Conservation (phyloP, 2,797 vertebrate genomes). For the Falco concolor region DNA sequence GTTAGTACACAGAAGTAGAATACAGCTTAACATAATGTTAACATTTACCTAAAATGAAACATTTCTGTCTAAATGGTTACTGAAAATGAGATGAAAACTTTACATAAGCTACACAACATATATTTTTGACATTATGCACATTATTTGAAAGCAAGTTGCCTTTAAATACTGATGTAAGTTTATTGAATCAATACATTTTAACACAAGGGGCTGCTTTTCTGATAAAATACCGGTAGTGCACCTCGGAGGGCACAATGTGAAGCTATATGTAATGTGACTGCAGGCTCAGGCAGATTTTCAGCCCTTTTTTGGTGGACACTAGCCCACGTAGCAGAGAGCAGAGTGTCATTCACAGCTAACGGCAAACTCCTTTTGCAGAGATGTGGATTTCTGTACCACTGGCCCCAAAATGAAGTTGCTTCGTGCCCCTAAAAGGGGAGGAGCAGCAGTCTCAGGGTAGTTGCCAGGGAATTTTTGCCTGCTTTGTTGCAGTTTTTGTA, state of each 20-base stretch:
- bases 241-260: background rate
- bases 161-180: background rate
- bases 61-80: conserved; percentile 59
- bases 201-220: background rate
- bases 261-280: background rate
- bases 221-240: conserved; percentile 1
- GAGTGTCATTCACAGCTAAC: background rate
- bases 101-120: background rate
- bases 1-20: conserved; percentile 64
- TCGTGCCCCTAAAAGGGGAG: background rate
- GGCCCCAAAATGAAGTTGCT: background rate
- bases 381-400: background rate
- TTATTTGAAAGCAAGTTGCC: background rate
- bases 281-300: background rate
- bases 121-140: background rate
- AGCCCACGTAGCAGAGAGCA: conserved; percentile 29
- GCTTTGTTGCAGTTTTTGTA: background rate
- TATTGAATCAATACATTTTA: conserved; percentile 33
- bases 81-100: conserved; percentile 61
- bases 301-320: background rate
- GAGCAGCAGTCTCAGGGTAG: background rate
- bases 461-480: background rate
- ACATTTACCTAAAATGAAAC: conserved; percentile 46
- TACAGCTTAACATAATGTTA: conserved; percentile 53
- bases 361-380: background rate